Evolutionary conservation across 2,797 vertebrate genomes (phyloP), one percentile per base, ranked within the genome.

Genomic region (Eulemur albifrons): DNA sequence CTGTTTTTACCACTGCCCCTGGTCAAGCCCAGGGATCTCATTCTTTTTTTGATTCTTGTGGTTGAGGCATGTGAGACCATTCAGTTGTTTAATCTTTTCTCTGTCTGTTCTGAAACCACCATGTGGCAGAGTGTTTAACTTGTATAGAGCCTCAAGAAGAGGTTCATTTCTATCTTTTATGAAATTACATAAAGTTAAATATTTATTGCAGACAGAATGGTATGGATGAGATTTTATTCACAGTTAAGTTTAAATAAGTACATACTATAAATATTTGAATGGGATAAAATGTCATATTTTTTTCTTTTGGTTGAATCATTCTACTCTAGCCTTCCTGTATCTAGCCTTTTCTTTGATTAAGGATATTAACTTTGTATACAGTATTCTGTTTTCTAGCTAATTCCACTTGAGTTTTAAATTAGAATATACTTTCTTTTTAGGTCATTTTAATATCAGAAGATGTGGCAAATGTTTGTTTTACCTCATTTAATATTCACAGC

Each of bases 401-500:
- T 2, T 75, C 77, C 13, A 88, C 5, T 10, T 54, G 32, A 52
- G 7, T 52, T 84, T 79, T 63, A 84, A 72, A 18, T 86, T 89
- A 72, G 8, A 86, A 6, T 27, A 21, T 35, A 13, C 59, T 89
- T 87, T 0, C 1, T 79, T 52, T 77, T 83, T 69, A 83, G 35
- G 5, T 80, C 14, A 70, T 27, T 94, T 92, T 70, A 14, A 1
- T 45, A 50, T 81, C 25, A 80, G 25, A 18, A 4, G 45, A 72
- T 35, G 2, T 91, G 3, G 1, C 1, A 73, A 76, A 48, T 23
- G 7, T 54, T 88, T 82, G 40, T 27, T 67, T 79, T 72, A 70
- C 54, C 18, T 85, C 4, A 27, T 84, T 90, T 81, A 90, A 65
- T 90, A 76, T 93, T 94, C 73, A 83, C 3, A 92, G 3, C 43